phyloP scores from a whole-genome alignment of 37 sponge, comb jelly and placozoan genomes.

The Axinella damicornis region DNA sequence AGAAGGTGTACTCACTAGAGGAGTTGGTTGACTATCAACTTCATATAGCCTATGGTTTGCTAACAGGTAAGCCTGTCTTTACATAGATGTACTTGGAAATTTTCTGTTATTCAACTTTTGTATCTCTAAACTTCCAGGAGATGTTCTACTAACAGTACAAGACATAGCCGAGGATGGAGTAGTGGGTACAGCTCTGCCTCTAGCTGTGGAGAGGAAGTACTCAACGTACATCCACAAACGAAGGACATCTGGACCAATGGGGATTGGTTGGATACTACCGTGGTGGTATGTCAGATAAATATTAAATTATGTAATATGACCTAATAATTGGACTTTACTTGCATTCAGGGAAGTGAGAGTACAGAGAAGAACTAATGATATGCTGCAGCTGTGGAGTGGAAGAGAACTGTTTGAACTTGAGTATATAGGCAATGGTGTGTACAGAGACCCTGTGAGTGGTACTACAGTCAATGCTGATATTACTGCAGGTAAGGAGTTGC shows the following conservation, averaged over 20 bases:
- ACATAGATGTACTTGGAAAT: background rate
- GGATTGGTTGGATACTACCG: constrained; percentile 42
- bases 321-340: too few relatives aligned
- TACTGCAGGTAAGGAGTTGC: constrained; percentile 12
- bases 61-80: background rate
- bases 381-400: background rate
- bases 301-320: background rate
- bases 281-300: constrained; percentile 23
- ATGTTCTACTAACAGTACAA: background rate
- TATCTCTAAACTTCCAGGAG: too few relatives aligned
- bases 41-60: constrained; percentile 33
- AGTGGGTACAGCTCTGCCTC: too few relatives aligned
- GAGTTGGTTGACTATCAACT: constrained; percentile 23
- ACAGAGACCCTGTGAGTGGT: background rate
- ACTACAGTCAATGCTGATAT: background rate
- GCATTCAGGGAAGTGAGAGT: constrained; percentile 19
- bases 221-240: constrained; percentile 29
- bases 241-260: constrained; percentile 41
- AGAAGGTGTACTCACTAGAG: background rate
- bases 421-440: background rate
- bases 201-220: background rate
- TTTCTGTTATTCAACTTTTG: background rate
- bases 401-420: background rate
- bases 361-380: background rate
- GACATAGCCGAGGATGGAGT: too few relatives aligned